phyloP scores from a whole-genome alignment of 1,140 invertebrate genomes.

The Phenacoccus solenopsis region DNA sequence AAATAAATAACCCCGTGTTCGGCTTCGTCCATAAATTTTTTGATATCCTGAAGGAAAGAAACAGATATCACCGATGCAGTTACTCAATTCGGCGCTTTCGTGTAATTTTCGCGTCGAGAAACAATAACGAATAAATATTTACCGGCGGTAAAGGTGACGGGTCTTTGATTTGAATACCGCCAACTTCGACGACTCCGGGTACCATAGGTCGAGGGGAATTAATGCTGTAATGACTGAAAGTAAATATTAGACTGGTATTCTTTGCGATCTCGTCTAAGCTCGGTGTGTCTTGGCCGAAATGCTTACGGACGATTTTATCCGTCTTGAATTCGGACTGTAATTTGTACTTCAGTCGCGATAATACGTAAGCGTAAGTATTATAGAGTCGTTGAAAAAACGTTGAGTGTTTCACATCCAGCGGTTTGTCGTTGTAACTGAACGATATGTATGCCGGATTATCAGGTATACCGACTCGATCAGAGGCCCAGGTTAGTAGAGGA shows the following conservation, averaged over 20 bases:
- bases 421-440: constrained; percentile 7
- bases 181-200: constrained; percentile 30
- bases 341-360: neutral
- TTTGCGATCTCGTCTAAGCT: constrained; percentile 27
- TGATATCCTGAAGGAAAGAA: constrained; percentile 27
- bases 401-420: neutral
- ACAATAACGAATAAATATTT: neutral
- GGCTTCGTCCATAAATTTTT: constrained; percentile 28
- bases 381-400: constrained; percentile 3
- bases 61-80: no score
- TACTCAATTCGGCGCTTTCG: no score
- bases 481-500: constrained; percentile 44
- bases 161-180: constrained; percentile 24
- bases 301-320: constrained; percentile 16
- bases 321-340: neutral
- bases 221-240: constrained; percentile 32
- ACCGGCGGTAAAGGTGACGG: neutral
- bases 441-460: constrained; percentile 26
- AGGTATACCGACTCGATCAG: constrained; percentile 30
- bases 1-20: constrained; percentile 51
- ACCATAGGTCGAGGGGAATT: constrained; percentile 30
- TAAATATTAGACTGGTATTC: constrained; percentile 28
- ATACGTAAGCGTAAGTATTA: constrained; percentile 12
- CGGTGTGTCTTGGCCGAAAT: constrained; percentile 23
- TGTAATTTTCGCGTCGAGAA: no score